Evolutionary conservation across 2,888 invertebrate genomes (phyloP).

Genomic region (Hemistola chrysoprasaria): DNA sequence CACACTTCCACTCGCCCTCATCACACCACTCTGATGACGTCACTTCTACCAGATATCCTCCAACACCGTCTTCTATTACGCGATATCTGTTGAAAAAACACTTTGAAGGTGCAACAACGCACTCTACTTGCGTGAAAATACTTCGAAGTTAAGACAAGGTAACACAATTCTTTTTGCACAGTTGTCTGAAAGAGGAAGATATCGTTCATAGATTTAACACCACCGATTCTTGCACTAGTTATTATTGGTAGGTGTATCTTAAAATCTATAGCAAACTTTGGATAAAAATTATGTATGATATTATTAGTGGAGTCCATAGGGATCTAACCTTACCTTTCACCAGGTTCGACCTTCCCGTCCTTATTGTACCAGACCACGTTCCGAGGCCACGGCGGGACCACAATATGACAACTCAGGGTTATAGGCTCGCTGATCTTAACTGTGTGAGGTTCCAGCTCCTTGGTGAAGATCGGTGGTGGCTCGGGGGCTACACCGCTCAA

Average conservation of each 20-base stretch:
- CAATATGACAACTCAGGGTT: constrained; percentile 89
- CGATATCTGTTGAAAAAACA: constrained; percentile 76
- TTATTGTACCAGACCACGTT: constrained; percentile 92
- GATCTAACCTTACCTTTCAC: constrained; percentile 72
- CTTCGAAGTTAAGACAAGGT: no score
- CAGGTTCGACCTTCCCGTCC: constrained; percentile 87
- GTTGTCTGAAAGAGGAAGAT: no score
- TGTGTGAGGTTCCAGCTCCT: constrained; percentile 87
- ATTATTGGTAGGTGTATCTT: no score
- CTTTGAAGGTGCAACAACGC: no score
- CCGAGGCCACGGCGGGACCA: constrained; percentile 93
- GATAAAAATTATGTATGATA: no score
- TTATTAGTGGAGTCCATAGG: no score
- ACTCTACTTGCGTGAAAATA: no score
- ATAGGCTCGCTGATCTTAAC: constrained; percentile 90
- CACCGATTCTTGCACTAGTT: no score
- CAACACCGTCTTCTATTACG: constrained; percentile 90
- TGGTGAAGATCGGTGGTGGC: constrained; percentile 90
- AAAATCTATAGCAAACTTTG: no score
- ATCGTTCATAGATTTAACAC: no score
- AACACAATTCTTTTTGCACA: no score
- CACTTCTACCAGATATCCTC: constrained; percentile 89
- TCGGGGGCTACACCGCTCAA: constrained; percentile 77
- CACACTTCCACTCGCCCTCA: constrained; percentile 95
- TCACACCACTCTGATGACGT: constrained; percentile 89